Evolutionary conservation across 1,140 invertebrate species (phyloP).

Genomic region (Trichonephila inaurata): DNA sequence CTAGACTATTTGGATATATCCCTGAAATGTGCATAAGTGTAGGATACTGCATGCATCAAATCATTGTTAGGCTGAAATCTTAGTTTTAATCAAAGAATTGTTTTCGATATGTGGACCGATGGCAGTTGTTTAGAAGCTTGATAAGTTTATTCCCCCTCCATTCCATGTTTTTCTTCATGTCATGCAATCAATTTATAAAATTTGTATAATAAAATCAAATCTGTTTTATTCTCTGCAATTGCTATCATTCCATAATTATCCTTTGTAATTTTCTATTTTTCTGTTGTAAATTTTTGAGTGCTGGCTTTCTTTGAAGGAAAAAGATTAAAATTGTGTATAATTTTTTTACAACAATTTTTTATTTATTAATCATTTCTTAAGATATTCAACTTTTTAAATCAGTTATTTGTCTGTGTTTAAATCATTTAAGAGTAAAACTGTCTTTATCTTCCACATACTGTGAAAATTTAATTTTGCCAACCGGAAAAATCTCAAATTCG

Average conservation of each 20-base stretch:
- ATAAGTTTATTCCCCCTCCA: slow-evolving; percentile 6
- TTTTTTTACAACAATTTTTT: slow-evolving; percentile 20
- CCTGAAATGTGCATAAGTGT: slow-evolving; percentile 52
- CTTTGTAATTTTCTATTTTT: slow-evolving; percentile 11
- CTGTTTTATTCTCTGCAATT: slow-evolving; percentile 40
- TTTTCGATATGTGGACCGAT: slow-evolving; percentile 4
- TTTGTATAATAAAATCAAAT: slow-evolving; percentile 12
- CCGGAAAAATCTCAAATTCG: not conserved
- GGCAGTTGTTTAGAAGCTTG: slow-evolving; percentile 3
- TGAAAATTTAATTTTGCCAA: not conserved
- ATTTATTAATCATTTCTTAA: slow-evolving; percentile 33
- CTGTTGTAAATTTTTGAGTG: slow-evolving; percentile 39
- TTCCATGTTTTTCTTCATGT: slow-evolving; percentile 47
- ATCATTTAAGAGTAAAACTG: not conserved
- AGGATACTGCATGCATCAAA: slow-evolving; percentile 75
- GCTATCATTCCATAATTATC: slow-evolving; percentile 64
- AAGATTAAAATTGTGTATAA: slow-evolving; percentile 36
- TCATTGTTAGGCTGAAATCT: slow-evolving; percentile 43
- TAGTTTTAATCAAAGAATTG: slow-evolving; percentile 44
- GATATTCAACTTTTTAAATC: slow-evolving; percentile 27
- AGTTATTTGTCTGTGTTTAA: slow-evolving; percentile 19
- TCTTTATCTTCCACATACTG: not conserved
- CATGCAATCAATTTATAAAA: slow-evolving; percentile 40
- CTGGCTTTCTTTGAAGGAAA: slow-evolving; percentile 18
- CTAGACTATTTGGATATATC: slow-evolving; percentile 68